Evolutionary conservation across 1,140 invertebrate genomes (phyloP).

Genomic region (Coptotermes formosanus): DNA sequence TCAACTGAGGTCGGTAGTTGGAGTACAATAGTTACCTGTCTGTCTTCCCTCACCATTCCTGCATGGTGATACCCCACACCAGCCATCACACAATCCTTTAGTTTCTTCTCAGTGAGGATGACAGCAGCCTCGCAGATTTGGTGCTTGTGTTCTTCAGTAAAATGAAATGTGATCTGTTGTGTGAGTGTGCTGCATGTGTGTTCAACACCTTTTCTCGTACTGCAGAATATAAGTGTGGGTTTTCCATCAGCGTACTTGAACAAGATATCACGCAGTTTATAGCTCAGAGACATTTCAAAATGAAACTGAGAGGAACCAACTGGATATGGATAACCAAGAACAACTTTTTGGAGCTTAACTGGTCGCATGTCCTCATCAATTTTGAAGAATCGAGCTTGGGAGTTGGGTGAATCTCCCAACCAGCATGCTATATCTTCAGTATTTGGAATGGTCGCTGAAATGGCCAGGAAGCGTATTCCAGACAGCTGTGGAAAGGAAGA

Average conservation of each 20-base stretch:
- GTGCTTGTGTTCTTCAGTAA: constrained; percentile 54
- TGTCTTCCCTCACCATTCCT: constrained; percentile 64
- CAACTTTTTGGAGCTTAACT: constrained; percentile 68
- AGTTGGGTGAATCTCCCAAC: constrained; percentile 53
- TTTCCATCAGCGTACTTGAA: constrained; percentile 68
- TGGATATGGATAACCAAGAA: constrained; percentile 64
- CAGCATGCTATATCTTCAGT: constrained; percentile 72
- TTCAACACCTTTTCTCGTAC: constrained; percentile 69
- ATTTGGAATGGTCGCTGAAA: constrained; percentile 79
- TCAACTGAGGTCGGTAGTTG: neutral
- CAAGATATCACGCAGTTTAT: constrained; percentile 68
- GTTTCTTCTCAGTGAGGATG: constrained; percentile 58
- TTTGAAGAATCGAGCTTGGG: constrained; percentile 28
- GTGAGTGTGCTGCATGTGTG: constrained; percentile 63
- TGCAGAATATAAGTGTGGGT: constrained; percentile 76
- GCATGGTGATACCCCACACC: constrained; percentile 79
- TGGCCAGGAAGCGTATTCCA: constrained; percentile 63
- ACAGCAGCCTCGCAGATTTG: constrained; percentile 52
- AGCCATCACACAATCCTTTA: constrained; percentile 56
- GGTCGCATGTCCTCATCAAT: constrained; percentile 65
- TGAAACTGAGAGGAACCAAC: constrained; percentile 59
- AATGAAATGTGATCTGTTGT: constrained; percentile 57
- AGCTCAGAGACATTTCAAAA: constrained; percentile 75
- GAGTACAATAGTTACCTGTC: constrained; percentile 55
- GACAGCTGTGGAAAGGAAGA: neutral